phyloP scores from a whole-genome alignment of 2,113 vertebrate species.

The Lutjanus erythropterus region DNA sequence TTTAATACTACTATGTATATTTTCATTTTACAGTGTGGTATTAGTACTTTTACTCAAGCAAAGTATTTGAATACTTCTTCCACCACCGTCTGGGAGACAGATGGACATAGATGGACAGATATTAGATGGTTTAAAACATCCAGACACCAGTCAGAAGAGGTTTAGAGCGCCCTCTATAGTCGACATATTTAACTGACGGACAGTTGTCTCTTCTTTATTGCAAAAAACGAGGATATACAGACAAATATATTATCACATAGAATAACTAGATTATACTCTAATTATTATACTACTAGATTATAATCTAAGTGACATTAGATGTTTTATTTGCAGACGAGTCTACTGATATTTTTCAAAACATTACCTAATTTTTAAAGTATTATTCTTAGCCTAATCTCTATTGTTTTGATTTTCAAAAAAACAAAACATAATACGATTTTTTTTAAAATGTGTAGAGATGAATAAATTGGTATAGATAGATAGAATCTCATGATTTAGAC shows the following conservation, averaged over 20 bases:
- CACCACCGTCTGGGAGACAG: not conserved
- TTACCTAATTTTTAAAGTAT: not conserved
- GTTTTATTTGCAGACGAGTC: not conserved
- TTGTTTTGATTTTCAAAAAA: not conserved
- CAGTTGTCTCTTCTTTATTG: not conserved
- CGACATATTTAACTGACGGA: not conserved
- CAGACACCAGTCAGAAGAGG: not conserved
- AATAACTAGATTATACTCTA: too few species aligned
- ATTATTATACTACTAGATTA: too few species aligned
- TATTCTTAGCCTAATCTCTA: not conserved
- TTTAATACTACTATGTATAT: too few species aligned
- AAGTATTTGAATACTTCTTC: not conserved
- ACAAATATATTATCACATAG: too few species aligned
- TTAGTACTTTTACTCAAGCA: too few species aligned
- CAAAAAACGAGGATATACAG: not conserved
- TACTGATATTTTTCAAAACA: not conserved
- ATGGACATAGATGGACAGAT: not conserved
- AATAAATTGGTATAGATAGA: not conserved
- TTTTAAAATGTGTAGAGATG: not conserved
- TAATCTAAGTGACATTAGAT: too few species aligned
- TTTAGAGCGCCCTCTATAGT: slow-evolving; percentile 30
- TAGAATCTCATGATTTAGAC: too few species aligned
- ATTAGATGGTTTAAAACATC: not conserved
- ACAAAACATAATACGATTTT: too few species aligned
- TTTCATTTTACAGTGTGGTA: too few species aligned